Evolutionary conservation across 2,113 vertebrate species (phyloP), one percentile per base, ranked within the genome.

Genomic region (Laterallus jamaicensis): DNA sequence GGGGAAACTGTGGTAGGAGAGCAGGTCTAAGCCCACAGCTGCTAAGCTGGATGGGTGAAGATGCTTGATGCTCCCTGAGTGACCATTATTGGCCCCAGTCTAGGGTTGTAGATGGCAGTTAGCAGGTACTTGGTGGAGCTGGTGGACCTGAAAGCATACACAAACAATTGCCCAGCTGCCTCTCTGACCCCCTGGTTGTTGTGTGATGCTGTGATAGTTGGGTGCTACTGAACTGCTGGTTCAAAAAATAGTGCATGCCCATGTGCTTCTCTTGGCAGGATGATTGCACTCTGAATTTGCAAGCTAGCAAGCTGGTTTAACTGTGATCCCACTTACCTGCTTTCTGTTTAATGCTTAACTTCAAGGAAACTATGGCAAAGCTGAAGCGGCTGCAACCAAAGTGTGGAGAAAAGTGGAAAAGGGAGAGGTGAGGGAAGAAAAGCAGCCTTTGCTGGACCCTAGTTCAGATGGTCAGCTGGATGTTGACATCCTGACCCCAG

Each of bases 301-400:
- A 59, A 50, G 47, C 63, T 44, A 63, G 39, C 26, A 81, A 83
- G 42, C 5, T 24, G 40, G 22, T 62, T 71, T 82, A 54, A 26
- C 14, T 37, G 37, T 37, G 39, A 70, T 52, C 17, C 11, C 16
- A 20, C 63, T 86, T 55, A 58, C 5, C n/a, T 84, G n/a, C 67
- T 71, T 52, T 25, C 42, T 70, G 42, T 73, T 80, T 58, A 62
- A 88, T 78, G 55, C 76, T 82, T 58, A 59, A 88, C 54, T 91
- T 81, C 31, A 95, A 99, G 99, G 99, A 71, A 99, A 99, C 92
- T 98, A 98, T 81, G 99, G 99, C 35, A 99, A 99, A 95, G 98
- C 95, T 12, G 97, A 97, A 59, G 98, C 98, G 49, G 40, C 92
- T 80, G 88, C 97, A 15, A 94, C 94, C 73, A 97, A 88, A 92